These are phyloP conservation scores for Trypoxylus dichotomus DNA, from an alignment of 1,140 invertebrate species.

Conservation along the genomic window DNA sequence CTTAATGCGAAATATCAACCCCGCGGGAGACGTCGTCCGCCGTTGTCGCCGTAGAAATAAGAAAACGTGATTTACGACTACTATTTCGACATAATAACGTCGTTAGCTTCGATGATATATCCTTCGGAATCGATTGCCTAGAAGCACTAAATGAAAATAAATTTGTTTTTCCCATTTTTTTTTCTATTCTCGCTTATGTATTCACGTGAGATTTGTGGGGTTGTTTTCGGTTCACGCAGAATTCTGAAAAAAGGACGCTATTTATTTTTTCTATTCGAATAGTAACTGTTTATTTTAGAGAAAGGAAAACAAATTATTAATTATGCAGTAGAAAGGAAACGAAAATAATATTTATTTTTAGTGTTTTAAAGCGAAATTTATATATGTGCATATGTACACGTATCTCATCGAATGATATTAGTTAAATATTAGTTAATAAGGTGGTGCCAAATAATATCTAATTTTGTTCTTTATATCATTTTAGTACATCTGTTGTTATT, in stretches of 20 bases:
- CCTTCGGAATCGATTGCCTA: neutral
- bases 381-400: too few species aligned
- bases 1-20: neutral
- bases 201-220: neutral
- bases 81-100: neutral
- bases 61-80: neutral
- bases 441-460: too few species aligned
- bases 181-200: neutral
- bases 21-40: neutral
- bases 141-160: constrained; percentile 3
- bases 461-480: too few species aligned
- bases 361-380: too few species aligned
- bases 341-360: too few species aligned
- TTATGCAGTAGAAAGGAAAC: too few species aligned
- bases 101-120: neutral
- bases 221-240: neutral
- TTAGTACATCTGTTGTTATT: too few species aligned
- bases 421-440: too few species aligned
- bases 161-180: constrained; percentile 4
- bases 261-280: neutral
- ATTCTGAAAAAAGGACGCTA: neutral
- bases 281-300: neutral
- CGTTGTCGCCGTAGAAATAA: neutral
- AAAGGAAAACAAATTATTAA: neutral
- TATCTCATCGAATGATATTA: too few species aligned